Evolutionary conservation across 1,140 invertebrate species (phyloP).

Genomic region (Trichoplusia ni): DNA sequence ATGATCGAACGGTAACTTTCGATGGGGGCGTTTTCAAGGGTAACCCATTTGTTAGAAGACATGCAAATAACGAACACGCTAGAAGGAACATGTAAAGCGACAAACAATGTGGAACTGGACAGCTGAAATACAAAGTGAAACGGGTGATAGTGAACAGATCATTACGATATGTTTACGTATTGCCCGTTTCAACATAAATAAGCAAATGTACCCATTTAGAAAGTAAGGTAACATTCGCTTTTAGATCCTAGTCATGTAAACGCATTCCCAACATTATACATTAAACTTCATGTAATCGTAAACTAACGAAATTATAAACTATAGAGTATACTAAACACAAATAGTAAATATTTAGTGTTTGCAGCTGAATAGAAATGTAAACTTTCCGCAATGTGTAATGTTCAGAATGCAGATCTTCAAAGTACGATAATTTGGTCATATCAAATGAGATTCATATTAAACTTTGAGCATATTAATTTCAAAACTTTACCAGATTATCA

Average conservation of each 20-base stretch:
- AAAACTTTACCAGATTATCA: constrained; percentile 20
- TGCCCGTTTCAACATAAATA: constrained; percentile 23
- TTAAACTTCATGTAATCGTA: no score
- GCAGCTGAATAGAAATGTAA: neutral
- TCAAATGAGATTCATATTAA: no score
- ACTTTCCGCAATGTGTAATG: no score
- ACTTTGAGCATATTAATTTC: no score
- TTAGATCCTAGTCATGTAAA: neutral
- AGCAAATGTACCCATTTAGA: constrained; percentile 8
- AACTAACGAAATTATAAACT: no score
- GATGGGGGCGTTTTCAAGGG: constrained; percentile 53
- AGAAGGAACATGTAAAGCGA: constrained; percentile 65
- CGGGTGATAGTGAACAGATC: constrained; percentile 29
- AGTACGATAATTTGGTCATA: no score
- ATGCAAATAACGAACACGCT: constrained; percentile 64
- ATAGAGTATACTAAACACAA: no score
- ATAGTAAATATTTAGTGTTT: no score
- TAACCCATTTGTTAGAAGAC: constrained; percentile 69
- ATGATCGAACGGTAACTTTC: constrained; percentile 31
- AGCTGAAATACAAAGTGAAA: constrained; percentile 54
- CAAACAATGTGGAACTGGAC: constrained; percentile 44
- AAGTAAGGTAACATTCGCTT: no score
- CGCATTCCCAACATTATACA: constrained; percentile 8
- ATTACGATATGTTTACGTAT: constrained; percentile 1
- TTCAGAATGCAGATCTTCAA: no score